These are phyloP conservation scores for Microcebus ravelobensis DNA, from an alignment of 2,113 vertebrate genomes.

Conservation along the genomic window DNA sequence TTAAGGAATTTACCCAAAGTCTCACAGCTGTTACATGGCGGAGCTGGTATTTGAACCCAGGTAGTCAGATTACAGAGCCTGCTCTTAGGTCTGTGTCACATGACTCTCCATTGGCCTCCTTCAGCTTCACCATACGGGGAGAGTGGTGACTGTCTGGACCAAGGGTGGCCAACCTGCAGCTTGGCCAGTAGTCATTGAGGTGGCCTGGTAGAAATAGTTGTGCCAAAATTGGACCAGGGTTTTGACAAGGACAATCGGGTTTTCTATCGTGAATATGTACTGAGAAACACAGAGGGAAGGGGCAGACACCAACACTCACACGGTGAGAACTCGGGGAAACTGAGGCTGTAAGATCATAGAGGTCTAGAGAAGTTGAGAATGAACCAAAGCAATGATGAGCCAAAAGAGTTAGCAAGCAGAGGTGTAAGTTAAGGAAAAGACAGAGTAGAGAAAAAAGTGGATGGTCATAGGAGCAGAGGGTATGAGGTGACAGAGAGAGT, in stretches of 20 bases:
- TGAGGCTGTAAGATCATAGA: neutral
- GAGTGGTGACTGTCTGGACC: neutral
- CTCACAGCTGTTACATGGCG: neutral
- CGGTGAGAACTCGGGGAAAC: neutral
- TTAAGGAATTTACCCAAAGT: neutral
- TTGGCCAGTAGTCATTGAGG: neutral
- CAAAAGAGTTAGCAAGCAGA: neutral
- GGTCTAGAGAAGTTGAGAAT: neutral
- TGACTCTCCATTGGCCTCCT: neutral
- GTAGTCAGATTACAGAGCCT: neutral
- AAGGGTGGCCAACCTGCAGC: neutral
- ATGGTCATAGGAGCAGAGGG: too few relatives aligned
- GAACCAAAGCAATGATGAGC: neutral
- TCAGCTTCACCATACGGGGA: neutral
- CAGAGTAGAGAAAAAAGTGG: neutral
- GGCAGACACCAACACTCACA: neutral
- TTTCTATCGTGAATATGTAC: neutral
- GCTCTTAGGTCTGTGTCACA: fast-evolving
- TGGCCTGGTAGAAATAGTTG: neutral
- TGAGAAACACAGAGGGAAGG: neutral
- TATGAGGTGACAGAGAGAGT: neutral
- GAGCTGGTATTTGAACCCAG: neutral
- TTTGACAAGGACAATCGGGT: neutral
- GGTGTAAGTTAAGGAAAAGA: neutral
- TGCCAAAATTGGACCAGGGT: neutral